These are phyloP conservation scores for Stylophora pistillata DNA, from an alignment of 64 coral and sea anemone species.

Conservation along the genomic window DNA sequence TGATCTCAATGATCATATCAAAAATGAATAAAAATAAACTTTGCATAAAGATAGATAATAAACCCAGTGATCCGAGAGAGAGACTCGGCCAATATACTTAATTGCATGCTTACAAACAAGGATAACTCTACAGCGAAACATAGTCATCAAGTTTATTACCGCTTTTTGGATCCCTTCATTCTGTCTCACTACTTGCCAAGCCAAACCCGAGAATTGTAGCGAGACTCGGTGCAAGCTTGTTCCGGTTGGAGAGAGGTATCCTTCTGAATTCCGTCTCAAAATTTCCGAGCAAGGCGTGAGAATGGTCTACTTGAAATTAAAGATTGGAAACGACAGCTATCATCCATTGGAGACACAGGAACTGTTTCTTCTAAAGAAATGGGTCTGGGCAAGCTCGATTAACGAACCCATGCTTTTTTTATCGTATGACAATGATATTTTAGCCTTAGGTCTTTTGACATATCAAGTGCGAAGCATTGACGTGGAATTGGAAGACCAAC, in stretches of 20 bases:
- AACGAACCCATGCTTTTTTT: neutral
- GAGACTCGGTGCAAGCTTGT: neutral
- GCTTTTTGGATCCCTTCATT: no score
- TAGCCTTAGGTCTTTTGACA: neutral
- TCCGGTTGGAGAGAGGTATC: neutral
- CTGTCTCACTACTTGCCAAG: no score
- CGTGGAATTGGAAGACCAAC: neutral
- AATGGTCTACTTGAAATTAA: neutral
- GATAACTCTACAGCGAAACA: no score
- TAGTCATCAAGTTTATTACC: no score
- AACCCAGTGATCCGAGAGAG: no score
- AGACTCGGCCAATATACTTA: no score
- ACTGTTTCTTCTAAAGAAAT: neutral
- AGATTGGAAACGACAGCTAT: constrained; percentile 3
- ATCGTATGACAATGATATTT: neutral
- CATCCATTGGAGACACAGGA: neutral
- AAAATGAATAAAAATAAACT: no score
- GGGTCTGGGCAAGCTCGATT: neutral
- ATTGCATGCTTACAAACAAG: no score
- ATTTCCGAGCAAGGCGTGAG: neutral
- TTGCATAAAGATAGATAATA: no score
- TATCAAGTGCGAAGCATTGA: neutral
- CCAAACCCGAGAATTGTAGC: neutral
- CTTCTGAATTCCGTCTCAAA: neutral
- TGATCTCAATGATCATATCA: no score